Conservation (phyloP, 2,888 invertebrate species). For the Dexiosoma caninum region DNA sequence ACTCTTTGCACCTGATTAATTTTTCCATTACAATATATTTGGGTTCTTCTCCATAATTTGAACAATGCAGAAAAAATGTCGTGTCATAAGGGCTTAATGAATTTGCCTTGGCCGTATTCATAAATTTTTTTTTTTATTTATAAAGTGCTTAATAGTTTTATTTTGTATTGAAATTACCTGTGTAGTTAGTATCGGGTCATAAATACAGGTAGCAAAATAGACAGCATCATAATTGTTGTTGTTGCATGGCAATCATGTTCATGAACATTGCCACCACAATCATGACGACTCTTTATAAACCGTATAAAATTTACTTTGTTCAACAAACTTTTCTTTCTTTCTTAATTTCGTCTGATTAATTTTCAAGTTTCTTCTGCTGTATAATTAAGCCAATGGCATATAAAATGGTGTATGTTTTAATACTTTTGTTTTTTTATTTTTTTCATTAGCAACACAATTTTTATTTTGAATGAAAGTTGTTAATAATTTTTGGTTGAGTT, state of each 20-base stretch:
- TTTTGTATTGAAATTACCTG: no score
- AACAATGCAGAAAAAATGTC: no score
- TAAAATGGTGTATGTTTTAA: background rate
- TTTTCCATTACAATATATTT: no score
- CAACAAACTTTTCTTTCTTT: conserved; percentile 6
- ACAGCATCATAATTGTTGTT: background rate
- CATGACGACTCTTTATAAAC: no score
- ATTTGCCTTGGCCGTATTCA: no score
- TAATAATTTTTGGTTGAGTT: conserved; percentile 9
- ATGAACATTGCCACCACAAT: background rate
- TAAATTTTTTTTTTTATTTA: no score
- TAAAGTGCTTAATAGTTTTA: no score
- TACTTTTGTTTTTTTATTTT: no score
- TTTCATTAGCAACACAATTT: background rate
- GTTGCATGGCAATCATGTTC: background rate
- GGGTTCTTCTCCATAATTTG: no score
- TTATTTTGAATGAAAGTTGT: conserved; percentile 31
- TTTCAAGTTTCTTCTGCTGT: background rate
- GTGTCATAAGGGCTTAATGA: no score
- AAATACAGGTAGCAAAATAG: conserved; percentile 6
- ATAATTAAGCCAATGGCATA: background rate
- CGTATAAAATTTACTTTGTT: background rate
- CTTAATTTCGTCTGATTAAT: background rate
- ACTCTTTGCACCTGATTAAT: no score
- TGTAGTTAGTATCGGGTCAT: background rate